Evolutionary conservation across 2,113 vertebrate genomes (phyloP).

Genomic region (Hippopotamus amphibius): DNA sequence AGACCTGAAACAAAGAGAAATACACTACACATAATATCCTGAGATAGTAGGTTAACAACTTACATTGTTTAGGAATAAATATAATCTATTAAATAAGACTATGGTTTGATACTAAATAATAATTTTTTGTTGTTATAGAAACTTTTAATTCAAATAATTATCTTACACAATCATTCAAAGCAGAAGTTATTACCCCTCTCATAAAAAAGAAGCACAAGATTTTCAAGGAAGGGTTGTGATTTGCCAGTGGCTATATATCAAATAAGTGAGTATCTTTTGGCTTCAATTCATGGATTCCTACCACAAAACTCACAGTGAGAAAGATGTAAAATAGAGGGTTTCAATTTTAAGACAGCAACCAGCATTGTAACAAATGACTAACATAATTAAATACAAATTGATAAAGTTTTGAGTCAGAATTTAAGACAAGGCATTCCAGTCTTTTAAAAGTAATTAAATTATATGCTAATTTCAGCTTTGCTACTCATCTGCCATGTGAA

Average conservation of each 20-base stretch:
- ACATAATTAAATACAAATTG: conserved; percentile 27
- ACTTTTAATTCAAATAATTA: conserved; percentile 37
- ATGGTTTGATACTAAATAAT: not conserved
- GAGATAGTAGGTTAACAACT: not conserved
- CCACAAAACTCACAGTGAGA: conserved; percentile 33
- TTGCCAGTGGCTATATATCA: not conserved
- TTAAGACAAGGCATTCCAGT: not conserved
- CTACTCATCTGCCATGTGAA: not conserved
- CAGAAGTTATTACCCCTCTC: conserved; percentile 38
- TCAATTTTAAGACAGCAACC: conserved; percentile 4
- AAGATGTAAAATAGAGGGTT: not conserved
- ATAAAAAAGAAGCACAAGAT: not conserved
- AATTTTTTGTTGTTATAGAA: conserved; percentile 14
- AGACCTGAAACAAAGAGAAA: conserved; percentile 89
- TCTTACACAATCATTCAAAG: not conserved
- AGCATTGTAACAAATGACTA: not conserved
- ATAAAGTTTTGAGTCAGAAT: not conserved
- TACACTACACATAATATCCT: not conserved
- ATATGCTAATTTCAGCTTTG: conserved; percentile 16
- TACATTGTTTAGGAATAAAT: conserved; percentile 29
- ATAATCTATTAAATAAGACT: conserved; percentile 10
- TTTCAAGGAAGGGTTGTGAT: not conserved
- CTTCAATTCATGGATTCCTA: conserved; percentile 22
- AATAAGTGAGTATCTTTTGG: not conserved
- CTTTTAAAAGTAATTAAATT: conserved; percentile 43